Base-by-base conservation (phyloP, 2,888 invertebrate genomes). In the Nymphalis urticae region DNA sequence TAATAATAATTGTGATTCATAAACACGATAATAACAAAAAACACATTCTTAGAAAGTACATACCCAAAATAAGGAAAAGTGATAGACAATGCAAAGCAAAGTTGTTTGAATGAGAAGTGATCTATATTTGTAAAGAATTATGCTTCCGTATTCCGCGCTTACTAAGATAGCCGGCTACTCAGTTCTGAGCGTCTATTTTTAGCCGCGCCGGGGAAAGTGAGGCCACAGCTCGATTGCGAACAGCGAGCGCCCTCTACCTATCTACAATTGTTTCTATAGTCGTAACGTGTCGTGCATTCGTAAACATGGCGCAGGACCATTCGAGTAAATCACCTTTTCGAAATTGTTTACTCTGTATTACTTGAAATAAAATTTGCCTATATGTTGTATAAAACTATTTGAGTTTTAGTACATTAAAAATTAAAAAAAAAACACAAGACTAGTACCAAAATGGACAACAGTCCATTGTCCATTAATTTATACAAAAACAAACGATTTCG, bases 151-250 rank as follows among this genome's bases (percentile, higher is more conserved):
- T 66, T 75, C 72, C 66, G 72, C 62, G 75, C 78, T 77, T 75
- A 79, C 75, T 76, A 81, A 80, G 80, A 78, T 76, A 82, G 81
- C 78, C 76, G 81, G 80, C 82, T 82, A 81, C 83, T 85, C 80
- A 80, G 82, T 81, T 78, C 81, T 79, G 85, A 90, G 90, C 89
- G 82, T 90, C 90, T 92, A 91, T 91, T 91, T 91, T 90, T 92
- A 91, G 91, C 82, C 74, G 76, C 76, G 83, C 86, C 88, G 83
- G 89, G 90, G 87, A 88, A 87, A 89, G 85, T 86, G 84, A 84
- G 85, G 84, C 79, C 80, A 81, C 75, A 76, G 82, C 83, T 85
- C 86, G 82, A 84, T 84, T 86, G 86, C 85, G 85, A 58, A 42
- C 36, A 83, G 82, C 87, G 83, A 36, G 66, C 66, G 62, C 83